These are phyloP conservation scores for Lamellibrachia luymesi DNA, from an alignment of 1,140 invertebrate genomes.

Conservation along the genomic window DNA sequence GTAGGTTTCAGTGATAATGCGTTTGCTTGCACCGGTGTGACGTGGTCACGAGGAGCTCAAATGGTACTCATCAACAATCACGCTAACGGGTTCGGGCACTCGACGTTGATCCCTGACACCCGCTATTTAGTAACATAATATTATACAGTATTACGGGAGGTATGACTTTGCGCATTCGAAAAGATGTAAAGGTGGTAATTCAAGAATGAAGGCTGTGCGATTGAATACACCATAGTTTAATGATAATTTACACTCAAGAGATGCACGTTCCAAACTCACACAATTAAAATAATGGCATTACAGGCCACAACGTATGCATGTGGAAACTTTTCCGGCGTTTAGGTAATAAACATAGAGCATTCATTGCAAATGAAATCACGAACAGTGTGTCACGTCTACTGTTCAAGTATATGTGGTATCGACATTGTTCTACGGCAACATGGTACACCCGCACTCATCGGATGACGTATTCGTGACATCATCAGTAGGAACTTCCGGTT, in stretches of 20 bases:
- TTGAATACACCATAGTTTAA: neutral
- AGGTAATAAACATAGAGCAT: neutral
- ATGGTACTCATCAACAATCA: too few species aligned
- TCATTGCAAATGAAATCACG: neutral
- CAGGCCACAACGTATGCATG: too few species aligned
- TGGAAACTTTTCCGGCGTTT: neutral
- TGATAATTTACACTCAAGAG: neutral
- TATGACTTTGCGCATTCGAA: neutral
- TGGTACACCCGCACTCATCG: neutral
- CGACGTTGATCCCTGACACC: too few species aligned
- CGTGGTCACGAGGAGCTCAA: too few species aligned
- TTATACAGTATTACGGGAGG: neutral
- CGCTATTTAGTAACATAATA: neutral
- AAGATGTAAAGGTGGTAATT: neutral
- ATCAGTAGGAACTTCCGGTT: neutral
- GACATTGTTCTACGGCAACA: neutral
- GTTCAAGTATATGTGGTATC: neutral
- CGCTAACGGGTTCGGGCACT: too few species aligned
- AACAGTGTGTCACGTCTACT: neutral
- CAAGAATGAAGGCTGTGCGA: neutral
- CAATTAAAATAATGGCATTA: neutral
- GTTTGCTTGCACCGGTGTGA: too few species aligned
- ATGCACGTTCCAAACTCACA: neutral
- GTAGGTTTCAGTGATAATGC: too few species aligned
- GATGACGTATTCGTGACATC: slow-evolving; percentile 6